Conservation (phyloP, 2,113 vertebrate species). For the Edolisoma coerulescens region DNA sequence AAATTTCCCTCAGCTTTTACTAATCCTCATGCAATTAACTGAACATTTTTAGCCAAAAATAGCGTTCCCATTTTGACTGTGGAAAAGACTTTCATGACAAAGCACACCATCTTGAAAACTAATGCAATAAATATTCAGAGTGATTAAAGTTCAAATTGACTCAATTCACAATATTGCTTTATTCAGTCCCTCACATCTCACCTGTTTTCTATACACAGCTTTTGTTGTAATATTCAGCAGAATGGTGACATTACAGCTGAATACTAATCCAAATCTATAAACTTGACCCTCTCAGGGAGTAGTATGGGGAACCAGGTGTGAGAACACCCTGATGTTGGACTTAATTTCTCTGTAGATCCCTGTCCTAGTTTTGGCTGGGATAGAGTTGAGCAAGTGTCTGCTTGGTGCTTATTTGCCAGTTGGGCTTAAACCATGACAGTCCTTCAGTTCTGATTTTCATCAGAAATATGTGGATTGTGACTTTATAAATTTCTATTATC, state of each 20-base stretch:
- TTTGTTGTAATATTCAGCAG: not conserved
- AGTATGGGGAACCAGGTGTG: accelerated
- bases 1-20: not conserved
- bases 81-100: not conserved
- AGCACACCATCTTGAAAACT: not conserved
- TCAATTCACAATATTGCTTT: not conserved
- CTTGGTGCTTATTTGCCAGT: not conserved
- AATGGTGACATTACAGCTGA: not conserved
- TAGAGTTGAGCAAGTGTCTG: not conserved
- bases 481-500: not conserved
- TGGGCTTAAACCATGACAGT: not conserved
- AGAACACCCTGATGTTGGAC: not conserved
- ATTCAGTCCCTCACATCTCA: not conserved
- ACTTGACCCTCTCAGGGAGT: not conserved
- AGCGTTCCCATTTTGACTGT: not conserved
- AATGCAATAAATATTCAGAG: not conserved
- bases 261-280: not conserved
- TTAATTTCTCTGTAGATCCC: not conserved
- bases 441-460: not conserved
- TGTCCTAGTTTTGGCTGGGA: not conserved
- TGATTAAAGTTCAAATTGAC: not conserved
- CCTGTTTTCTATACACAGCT: not conserved
- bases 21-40: not conserved
- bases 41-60: not conserved
- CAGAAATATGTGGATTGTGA: not conserved